These are phyloP conservation scores for Trichogramma dendrolimi DNA, from an alignment of 2,888 invertebrate species.

Conservation along the genomic window DNA sequence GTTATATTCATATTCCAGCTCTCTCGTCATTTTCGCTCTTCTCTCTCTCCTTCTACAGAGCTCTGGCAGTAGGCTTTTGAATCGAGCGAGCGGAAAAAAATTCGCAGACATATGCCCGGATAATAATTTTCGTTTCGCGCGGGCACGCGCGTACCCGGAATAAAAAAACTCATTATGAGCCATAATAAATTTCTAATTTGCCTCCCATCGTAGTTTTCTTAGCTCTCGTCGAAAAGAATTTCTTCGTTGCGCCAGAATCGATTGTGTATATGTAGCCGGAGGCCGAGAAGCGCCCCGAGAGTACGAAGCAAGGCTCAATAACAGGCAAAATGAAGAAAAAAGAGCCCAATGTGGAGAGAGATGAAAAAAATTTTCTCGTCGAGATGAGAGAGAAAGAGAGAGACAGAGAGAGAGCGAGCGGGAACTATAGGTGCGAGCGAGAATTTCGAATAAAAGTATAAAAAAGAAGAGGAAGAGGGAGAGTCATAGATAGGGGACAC, in stretches of 20 bases:
- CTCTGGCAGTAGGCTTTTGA: no score
- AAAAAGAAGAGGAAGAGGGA: constrained; percentile 13
- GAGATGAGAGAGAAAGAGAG: constrained; percentile 9
- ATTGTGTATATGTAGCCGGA: constrained; percentile 2
- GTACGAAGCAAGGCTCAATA: constrained; percentile 18
- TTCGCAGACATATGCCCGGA: no score
- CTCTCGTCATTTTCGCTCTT: no score
- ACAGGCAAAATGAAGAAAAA: constrained; percentile 6
- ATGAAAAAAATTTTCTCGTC: constrained; percentile 8
- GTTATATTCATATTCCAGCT: no score
- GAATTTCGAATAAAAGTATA: not conserved
- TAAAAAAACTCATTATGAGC: constrained; percentile 18
- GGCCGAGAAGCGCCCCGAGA: not conserved
- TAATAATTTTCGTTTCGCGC: no score
- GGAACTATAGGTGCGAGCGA: no score
- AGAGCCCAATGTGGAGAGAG: not conserved
- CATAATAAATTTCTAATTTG: constrained; percentile 23
- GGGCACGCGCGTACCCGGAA: no score
- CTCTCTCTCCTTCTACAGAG: no score
- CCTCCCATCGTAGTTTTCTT: not conserved
- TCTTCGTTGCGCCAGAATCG: constrained; percentile 3
- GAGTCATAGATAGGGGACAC: constrained; percentile 16
- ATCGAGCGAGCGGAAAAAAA: no score
- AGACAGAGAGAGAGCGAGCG: not conserved
- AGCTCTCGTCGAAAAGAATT: constrained; percentile 9